Percentiles rank a stretch among this genome's conserved stretches.
Conservation (phyloP, 2,888 invertebrate genomes). For the Drosophila paracracens region DNA sequence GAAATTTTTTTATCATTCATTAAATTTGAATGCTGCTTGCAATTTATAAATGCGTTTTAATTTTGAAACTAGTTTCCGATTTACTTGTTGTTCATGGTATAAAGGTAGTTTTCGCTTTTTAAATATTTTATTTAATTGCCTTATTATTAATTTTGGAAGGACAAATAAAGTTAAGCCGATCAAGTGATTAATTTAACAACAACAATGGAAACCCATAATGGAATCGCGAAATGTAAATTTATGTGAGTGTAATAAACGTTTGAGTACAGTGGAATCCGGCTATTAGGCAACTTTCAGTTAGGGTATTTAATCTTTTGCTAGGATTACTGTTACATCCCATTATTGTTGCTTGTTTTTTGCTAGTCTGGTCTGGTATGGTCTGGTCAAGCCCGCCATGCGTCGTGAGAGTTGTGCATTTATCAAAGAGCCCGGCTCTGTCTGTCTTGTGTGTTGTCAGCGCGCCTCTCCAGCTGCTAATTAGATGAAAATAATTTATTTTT, state of each 20-base stretch:
- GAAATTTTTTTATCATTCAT: neutral
- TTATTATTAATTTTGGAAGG: neutral
- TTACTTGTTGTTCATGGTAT: neutral
- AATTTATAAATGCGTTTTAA: neutral
- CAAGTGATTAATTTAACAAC: neutral
- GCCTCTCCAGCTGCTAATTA: conserved; percentile 65
- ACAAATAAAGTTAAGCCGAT: neutral
- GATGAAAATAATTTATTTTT: conserved; percentile 71
- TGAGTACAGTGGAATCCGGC: neutral
- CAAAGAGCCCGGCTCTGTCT: conserved; percentile 24
- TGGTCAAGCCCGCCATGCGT: conserved; percentile 36
- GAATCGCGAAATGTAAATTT: neutral
- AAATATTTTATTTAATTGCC: neutral
- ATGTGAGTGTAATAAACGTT: neutral
- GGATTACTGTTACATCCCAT: neutral
- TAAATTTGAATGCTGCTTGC: neutral
- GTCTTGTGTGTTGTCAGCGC: conserved; percentile 24
- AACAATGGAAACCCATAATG: neutral
- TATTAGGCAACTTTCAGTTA: neutral
- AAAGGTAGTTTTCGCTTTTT: neutral
- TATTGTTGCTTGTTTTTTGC: neutral
- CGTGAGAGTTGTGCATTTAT: conserved; percentile 51
- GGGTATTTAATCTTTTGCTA: conserved; percentile 1
- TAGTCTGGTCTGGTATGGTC: neutral
- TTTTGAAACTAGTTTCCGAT: neutral